A percentile compares a stretch with the other conserved stretches of the same genome.
Conservation (phyloP, 1,140 invertebrate species). For the Apis laboriosa region DNA sequence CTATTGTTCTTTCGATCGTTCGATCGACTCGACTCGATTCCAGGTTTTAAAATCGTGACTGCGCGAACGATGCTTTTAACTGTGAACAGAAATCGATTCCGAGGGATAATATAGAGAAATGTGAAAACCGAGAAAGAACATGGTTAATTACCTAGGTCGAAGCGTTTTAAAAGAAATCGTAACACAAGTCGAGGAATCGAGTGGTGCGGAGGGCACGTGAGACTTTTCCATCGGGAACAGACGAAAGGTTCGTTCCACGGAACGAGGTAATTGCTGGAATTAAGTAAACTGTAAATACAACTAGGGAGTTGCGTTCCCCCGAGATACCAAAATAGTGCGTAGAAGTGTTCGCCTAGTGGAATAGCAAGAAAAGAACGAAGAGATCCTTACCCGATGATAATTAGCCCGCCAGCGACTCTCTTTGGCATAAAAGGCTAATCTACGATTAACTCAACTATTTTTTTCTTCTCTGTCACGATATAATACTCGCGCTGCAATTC, state of each 20-base stretch:
- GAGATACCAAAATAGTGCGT: slow-evolving; percentile 30
- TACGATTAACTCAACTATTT: slow-evolving; percentile 42
- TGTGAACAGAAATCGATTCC: background rate
- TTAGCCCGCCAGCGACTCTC: slow-evolving; percentile 39
- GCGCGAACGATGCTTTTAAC: background rate
- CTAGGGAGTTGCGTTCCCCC: background rate
- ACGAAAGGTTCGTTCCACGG: slow-evolving; percentile 29
- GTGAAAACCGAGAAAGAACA: background rate
- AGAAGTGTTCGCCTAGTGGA: background rate
- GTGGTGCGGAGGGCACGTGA: slow-evolving; percentile 15
- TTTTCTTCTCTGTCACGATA: background rate
- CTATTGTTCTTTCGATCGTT: no score
- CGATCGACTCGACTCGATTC: no score
- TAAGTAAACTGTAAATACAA: slow-evolving; percentile 46
- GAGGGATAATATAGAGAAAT: background rate
- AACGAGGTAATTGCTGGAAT: slow-evolving; percentile 40
- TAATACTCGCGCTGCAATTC: slow-evolving; percentile 3
- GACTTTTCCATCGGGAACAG: slow-evolving; percentile 15
- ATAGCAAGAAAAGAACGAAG: slow-evolving; percentile 21
- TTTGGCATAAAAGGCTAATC: slow-evolving; percentile 51
- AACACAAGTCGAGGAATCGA: background rate
- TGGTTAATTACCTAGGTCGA: background rate
- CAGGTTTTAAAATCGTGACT: background rate
- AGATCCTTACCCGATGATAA: slow-evolving; percentile 45
- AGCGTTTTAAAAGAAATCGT: background rate